Evolutionary conservation across 2,113 vertebrate species (phyloP).

Genomic region (Tympanuchus pallidicinctus): DNA sequence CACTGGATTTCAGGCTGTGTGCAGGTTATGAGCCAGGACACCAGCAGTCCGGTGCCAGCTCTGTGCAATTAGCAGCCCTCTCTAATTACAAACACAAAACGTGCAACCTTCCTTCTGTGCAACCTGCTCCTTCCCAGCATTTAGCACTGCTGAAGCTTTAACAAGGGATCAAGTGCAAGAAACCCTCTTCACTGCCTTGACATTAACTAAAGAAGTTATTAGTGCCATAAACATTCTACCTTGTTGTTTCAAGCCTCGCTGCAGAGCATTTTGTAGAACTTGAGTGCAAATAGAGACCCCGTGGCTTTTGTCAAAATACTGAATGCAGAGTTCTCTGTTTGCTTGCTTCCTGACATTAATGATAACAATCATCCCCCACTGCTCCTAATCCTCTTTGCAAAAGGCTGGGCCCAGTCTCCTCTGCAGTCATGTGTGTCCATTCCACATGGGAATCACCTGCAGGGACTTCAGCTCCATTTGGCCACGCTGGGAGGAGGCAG

Average conservation of each 20-base stretch:
- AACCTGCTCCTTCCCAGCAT: background rate
- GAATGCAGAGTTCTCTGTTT: background rate
- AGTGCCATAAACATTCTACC: background rate
- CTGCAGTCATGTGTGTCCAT: constrained; percentile 3
- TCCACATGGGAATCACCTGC: background rate
- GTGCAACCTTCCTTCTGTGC: background rate
- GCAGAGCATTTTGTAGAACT: background rate
- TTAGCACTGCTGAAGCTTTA: background rate
- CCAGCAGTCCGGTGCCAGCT: background rate
- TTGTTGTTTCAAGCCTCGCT: background rate
- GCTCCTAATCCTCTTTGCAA: constrained; percentile 56
- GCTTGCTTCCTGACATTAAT: constrained; percentile 45
- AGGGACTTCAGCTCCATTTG: background rate
- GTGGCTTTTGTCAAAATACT: constrained; percentile 54
- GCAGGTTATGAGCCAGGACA: background rate
- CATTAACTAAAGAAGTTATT: background rate
- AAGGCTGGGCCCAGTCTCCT: background rate
- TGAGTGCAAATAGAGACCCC: constrained; percentile 12
- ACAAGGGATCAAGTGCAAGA: background rate
- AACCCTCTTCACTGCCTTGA: constrained; percentile 2
- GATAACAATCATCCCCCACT: constrained; percentile 40
- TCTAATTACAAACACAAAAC: background rate
- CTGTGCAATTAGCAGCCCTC: background rate
- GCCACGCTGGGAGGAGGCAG: background rate
- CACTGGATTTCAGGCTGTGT: background rate